Evolutionary conservation across 2,888 invertebrate species (phyloP).

Genomic region (Nebria brevicollis): DNA sequence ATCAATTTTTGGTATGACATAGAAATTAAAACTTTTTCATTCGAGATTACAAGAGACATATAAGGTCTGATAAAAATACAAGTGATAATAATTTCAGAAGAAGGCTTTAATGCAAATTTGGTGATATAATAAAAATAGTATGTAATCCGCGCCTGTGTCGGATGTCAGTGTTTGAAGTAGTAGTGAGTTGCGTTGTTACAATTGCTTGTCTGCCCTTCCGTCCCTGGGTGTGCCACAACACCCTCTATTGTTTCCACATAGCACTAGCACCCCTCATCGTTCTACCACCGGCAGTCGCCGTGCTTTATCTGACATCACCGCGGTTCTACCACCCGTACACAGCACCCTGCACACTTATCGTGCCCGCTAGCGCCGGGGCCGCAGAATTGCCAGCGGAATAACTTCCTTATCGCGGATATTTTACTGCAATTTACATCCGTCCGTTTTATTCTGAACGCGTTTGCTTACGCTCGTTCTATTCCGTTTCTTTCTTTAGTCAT

Average conservation of each 20-base stretch:
- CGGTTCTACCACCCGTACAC: not conserved
- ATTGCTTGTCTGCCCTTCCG: not conserved
- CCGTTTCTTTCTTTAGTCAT: not conserved
- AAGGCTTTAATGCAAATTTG: not conserved
- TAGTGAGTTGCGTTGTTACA: conserved; percentile 13
- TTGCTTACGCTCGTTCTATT: conserved; percentile 5
- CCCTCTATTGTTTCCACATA: conserved; percentile 22
- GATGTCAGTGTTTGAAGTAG: not conserved
- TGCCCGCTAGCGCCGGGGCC: conserved; percentile 1
- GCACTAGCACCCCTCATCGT: not conserved
- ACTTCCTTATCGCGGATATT: conserved; percentile 44
- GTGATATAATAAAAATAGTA: not conserved
- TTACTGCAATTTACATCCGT: conserved; percentile 45
- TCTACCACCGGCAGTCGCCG: not conserved
- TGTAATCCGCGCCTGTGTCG: not conserved
- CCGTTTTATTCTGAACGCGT: conserved; percentile 21
- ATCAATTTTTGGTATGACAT: no score
- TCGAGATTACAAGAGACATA: no score
- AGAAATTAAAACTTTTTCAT: no score
- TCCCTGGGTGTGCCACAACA: conserved; percentile 19
- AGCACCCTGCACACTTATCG: not conserved
- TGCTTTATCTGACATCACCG: conserved; percentile 28
- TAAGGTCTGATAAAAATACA: no score
- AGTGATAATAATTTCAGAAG: no score
- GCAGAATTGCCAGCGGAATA: conserved; percentile 13